phyloP scores from a whole-genome alignment of 2,113 vertebrate species.

The Pipra filicauda region DNA sequence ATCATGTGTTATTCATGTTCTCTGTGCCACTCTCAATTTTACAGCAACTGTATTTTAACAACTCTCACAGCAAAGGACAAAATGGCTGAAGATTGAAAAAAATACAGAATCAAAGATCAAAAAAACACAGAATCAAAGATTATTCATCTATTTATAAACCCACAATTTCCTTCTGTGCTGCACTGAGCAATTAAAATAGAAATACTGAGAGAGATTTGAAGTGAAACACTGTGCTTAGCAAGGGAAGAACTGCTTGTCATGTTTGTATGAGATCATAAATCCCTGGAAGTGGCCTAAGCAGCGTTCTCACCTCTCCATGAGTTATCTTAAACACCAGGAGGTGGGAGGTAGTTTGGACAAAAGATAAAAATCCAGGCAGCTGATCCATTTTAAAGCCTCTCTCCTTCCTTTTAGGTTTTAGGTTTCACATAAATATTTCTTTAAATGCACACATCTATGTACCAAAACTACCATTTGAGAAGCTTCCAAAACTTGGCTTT shows the following conservation, averaged over 20 bases:
- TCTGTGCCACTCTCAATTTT: not conserved
- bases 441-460: constrained; percentile 9
- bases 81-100: not conserved
- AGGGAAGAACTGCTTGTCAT: not conserved
- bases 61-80: not conserved
- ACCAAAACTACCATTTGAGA: constrained; percentile 48
- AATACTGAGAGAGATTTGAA: not conserved
- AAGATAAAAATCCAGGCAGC: not conserved
- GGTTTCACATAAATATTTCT: constrained; percentile 55
- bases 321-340: not conserved
- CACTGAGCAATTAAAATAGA: not conserved
- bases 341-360: not conserved
- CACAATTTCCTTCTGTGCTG: not conserved
- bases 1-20: not conserved
- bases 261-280: not conserved
- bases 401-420: not conserved
- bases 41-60: not conserved
- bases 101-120: not conserved
- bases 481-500: constrained; percentile 56
- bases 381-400: not conserved
- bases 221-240: not conserved
- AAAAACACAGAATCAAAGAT: not conserved
- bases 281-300: not conserved
- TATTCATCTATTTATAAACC: not conserved
- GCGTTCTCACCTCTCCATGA: not conserved